Base-by-base conservation (phyloP, 2,113 vertebrate species). In the Empidonax traillii region DNA sequence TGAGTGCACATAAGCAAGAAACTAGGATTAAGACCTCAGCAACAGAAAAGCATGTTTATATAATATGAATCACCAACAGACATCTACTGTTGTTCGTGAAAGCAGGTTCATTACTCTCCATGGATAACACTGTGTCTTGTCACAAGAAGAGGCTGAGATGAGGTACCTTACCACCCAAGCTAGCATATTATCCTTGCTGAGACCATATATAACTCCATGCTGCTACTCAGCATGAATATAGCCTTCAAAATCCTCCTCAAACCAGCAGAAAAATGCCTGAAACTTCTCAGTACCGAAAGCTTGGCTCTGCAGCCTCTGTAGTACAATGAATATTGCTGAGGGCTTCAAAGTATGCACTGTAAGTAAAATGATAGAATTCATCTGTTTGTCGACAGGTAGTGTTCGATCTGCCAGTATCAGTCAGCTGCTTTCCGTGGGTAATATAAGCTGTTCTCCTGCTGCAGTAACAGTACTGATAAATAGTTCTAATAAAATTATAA, bases 401-500 rank as follows among this genome's bases (percentile, higher is more conserved):
- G 61, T 31, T 77, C 16, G 18, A 71, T 89, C n/a, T 84, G 56
- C 71, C 66, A 66, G 21, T 55, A 89, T 90, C 80, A 63, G 81
- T 66, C 23, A 33, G 61, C 77, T 67, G 94, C 80, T 71, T 41
- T 25, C 83, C 47, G 51, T 93, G 23, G 66, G 82, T 77, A 69
- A 87, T 80, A 72, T 51, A 35, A 51, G 49, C 66, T 83, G 75
- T 19, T 91, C 63, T 81, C 37, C 83, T 72, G 44, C 27, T 94
- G 73, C 46, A 93, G 30, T 75, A 85, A 69, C 51, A 77, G 46
- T 41, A 72, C 23, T 28, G 25, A 52, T 27, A 28, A 52, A 52
- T 52, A 52, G 72, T 79, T 93, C 80, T 92, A 90, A 87, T 68
- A 92, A 96, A 69, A 87, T 13, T 28, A 13, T 51, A 95, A 92